Conservation (phyloP, 1,140 invertebrate genomes). For the Lordiphosa collinella region DNA sequence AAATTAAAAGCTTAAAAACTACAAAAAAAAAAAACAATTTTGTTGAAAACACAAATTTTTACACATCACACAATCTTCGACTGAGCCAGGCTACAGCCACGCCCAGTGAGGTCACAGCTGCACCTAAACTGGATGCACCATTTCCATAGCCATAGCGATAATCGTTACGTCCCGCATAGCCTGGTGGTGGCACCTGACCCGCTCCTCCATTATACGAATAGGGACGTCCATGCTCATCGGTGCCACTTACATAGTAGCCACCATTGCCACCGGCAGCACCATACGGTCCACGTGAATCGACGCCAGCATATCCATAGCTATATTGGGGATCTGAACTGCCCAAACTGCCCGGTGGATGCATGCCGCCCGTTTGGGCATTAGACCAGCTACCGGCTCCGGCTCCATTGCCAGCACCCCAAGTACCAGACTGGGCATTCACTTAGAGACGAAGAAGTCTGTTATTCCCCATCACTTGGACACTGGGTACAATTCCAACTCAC, state of each 20-base stretch:
- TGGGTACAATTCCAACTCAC: conserved; percentile 27
- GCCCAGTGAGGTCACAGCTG: neutral
- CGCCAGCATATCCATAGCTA: conserved; percentile 60
- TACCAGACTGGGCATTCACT: conserved; percentile 38
- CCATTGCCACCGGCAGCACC: conserved; percentile 66
- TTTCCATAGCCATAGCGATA: conserved; percentile 48
- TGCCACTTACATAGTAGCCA: conserved; percentile 60
- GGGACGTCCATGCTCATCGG: conserved; percentile 59
- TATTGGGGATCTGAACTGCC: conserved; percentile 43
- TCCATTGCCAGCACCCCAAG: conserved; percentile 37
- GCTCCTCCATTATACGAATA: conserved; percentile 48
- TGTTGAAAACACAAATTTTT: conserved; percentile 10
- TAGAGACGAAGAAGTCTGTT: no score
- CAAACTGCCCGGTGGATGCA: conserved; percentile 54
- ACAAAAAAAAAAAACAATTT: conserved; percentile 36
- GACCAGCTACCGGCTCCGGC: conserved; percentile 33
- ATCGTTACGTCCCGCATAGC: conserved; percentile 27
- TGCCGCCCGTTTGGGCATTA: conserved; percentile 38
- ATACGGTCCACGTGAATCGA: conserved; percentile 57
- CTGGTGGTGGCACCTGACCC: conserved; percentile 27
- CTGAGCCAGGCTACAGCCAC: conserved; percentile 14
- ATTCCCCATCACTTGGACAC: no score
- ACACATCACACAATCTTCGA: conserved; percentile 8
- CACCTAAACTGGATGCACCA: neutral
- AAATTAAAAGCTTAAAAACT: conserved; percentile 53